Evolutionary conservation across 1,140 invertebrate genomes (phyloP).

Genomic region (Drosophila pseudoobscura): DNA sequence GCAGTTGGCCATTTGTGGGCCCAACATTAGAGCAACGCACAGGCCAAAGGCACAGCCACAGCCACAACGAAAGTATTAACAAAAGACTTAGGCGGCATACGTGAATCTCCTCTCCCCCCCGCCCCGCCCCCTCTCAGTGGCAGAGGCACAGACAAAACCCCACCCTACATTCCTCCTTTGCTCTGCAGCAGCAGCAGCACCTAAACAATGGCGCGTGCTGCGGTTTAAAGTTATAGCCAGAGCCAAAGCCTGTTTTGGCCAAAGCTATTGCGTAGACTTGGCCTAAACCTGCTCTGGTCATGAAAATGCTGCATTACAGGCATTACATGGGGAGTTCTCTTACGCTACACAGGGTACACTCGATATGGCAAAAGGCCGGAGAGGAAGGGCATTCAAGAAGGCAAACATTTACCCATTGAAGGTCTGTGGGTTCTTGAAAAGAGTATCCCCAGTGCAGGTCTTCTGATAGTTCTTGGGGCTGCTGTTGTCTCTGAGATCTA

Average conservation of each 20-base stretch:
- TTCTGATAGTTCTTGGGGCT: no score
- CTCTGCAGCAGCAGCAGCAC: conserved; percentile 28
- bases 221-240: conserved; percentile 57
- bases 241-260: conserved; percentile 67
- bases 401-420: no score
- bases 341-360: conserved; percentile 9
- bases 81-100: conserved; percentile 82
- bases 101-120: conserved; percentile 15
- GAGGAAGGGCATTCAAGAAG: no score
- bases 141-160: conserved; percentile 1
- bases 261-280: conserved; percentile 63
- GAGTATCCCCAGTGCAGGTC: no score
- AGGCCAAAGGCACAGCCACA: neutral
- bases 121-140: no score
- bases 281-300: conserved; percentile 74
- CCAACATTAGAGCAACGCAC: conserved; percentile 68
- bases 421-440: no score
- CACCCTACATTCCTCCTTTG: conserved; percentile 23
- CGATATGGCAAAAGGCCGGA: no score
- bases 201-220: conserved; percentile 79
- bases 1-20: conserved; percentile 70
- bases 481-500: conserved; percentile 50
- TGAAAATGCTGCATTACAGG: conserved; percentile 67
- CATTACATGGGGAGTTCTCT: conserved; percentile 23
- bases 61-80: conserved; percentile 76